Conservation (phyloP, 2,113 vertebrate species). For the Mionectes macconnelli region DNA sequence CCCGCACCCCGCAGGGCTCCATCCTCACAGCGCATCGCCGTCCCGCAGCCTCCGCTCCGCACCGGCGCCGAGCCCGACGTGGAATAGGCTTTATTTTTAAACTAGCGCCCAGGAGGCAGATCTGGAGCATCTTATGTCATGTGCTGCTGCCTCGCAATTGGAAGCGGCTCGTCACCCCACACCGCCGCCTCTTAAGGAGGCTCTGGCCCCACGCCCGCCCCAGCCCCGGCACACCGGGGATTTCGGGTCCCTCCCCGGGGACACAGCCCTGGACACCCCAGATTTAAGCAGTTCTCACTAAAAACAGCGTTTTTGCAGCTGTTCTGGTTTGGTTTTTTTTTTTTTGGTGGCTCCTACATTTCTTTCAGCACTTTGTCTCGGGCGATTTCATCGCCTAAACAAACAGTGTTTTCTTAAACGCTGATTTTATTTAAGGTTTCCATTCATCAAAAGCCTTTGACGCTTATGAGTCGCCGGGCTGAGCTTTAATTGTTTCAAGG, state of each 20-base stretch:
- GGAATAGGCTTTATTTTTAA: conserved; percentile 73
- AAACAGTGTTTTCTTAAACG: fast-evolving
- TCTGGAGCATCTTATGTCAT: conserved; percentile 60
- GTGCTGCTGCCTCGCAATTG: conserved; percentile 56
- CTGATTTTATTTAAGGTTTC: not conserved
- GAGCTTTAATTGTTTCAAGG: not conserved
- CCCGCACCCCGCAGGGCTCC: not conserved
- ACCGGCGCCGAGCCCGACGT: not conserved
- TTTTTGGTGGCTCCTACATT: fast-evolving
- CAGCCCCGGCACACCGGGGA: not conserved
- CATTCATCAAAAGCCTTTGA: not conserved
- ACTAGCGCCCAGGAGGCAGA: conserved; percentile 64
- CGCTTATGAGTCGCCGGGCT: not conserved
- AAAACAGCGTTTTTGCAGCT: not conserved
- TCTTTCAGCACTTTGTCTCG: not conserved
- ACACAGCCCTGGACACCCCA: not conserved
- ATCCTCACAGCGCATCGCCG: not conserved
- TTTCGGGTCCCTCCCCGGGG: not conserved
- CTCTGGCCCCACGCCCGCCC: not conserved
- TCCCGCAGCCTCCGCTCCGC: not conserved
- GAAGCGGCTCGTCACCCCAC: conserved; percentile 82
- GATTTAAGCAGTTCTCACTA: not conserved
- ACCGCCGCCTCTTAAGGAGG: conserved; percentile 74
- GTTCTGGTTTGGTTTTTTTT: fast-evolving
- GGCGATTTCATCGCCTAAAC: not conserved